Conservation (phyloP, 92 coral and sea anemone genomes). For the Phenganax stokvisi region DNA sequence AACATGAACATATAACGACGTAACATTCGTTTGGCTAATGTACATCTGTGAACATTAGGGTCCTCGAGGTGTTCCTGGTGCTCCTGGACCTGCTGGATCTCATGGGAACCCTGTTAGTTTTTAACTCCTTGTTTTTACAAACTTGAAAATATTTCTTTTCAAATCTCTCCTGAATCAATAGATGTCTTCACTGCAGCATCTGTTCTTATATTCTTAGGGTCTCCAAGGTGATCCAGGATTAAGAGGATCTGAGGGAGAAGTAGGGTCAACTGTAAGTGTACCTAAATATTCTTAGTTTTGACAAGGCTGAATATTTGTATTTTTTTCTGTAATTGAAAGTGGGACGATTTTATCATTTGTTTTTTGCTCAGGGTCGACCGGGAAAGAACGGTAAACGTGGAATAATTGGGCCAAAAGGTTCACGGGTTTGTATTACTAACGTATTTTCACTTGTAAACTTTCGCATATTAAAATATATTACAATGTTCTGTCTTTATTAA, state of each 20-base stretch:
- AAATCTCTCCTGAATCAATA: background rate
- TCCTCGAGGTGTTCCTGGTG: slow-evolving; percentile 11
- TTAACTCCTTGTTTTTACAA: too few relatives aligned
- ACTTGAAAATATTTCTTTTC: too few relatives aligned
- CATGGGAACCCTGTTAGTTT: slow-evolving; percentile 19
- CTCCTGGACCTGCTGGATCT: slow-evolving; percentile 25
- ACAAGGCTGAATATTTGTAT: background rate
- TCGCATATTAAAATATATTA: background rate
- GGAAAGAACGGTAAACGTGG: slow-evolving; percentile 1
- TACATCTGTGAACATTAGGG: slow-evolving; percentile 16
- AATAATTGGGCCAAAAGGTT: slow-evolving; percentile 13
- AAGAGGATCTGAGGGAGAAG: slow-evolving; percentile 5
- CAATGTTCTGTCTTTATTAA: background rate
- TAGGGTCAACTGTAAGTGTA: slow-evolving; percentile 16
- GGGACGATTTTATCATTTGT: background rate
- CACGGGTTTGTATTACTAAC: slow-evolving; percentile 1
- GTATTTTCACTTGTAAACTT: background rate
- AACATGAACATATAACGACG: background rate
- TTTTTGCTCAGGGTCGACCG: background rate
- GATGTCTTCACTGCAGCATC: background rate
- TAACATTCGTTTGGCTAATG: background rate
- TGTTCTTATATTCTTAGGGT: slow-evolving; percentile 8
- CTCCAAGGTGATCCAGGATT: slow-evolving; percentile 24
- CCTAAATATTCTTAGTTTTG: background rate
- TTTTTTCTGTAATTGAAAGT: background rate